Base-by-base conservation (phyloP, 2,888 invertebrate species). In the Drosophila gaucha region DNA sequence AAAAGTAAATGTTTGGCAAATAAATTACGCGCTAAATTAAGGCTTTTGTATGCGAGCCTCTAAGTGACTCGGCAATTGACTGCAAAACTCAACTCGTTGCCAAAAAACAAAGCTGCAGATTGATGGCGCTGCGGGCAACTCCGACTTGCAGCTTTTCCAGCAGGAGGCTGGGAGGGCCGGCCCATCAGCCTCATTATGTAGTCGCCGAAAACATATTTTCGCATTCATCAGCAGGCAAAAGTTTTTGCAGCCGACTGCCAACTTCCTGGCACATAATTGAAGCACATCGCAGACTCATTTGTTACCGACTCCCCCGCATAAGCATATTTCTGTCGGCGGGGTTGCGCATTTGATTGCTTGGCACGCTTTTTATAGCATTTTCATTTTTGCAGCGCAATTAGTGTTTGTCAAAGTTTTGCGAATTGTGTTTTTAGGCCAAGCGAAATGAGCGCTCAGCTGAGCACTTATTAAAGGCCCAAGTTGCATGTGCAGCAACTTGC, bases 251-350 rank as follows among this genome's bases (percentile, higher is more conserved):
- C 38, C 39, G 16, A 16, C 46, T 46, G 49, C 30, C 57, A 51
- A 60, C 67, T 68, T 79, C 65, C 74, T 67, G 73, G 64, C 74
- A 59, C 59, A 78, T 82, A 82, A 82, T 82, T 82, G 86, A 86
- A 67, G 82, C 82, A 86, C 82, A 83, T 79, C 75, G 78, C 83
- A 86, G 84, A 80, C 84, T 80, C 83, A 80, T 86, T 84, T 86
- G 84, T 86, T 84, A 82, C 62, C 65, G 57, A 51, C 60, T 54
- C 59, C 33, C 33, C 39, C 59, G 58, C 66, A 58, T 60, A 78
- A 74, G 73, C 78, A 80, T 71, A 76, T 77, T 71, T 31, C 71
- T 64, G 65, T 56, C 63, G 41, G 24, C 14, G 24, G 44, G n/a
- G 36, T 36, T 59, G 67, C 80, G 64, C 63, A 75, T 67, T 79